Conservation (phyloP, 2,888 invertebrate genomes). For the Platerodrilus igneus region DNA sequence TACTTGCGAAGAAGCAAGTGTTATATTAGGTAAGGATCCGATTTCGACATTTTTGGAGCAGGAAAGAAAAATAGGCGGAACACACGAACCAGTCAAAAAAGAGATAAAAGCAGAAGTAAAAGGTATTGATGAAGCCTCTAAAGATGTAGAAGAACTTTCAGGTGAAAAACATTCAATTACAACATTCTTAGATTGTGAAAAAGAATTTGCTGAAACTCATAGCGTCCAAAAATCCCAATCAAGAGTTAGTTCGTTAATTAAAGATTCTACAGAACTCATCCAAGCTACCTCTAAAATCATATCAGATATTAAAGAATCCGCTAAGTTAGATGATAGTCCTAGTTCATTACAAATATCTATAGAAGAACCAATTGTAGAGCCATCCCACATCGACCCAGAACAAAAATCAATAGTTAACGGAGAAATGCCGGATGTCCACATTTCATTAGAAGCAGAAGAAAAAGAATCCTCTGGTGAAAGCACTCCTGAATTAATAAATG, state of each 20-base stretch:
- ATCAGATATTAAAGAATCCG: conserved; percentile 38
- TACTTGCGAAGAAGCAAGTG: conserved; percentile 52
- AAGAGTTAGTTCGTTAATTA: conserved; percentile 38
- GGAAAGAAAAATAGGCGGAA: conserved; percentile 4
- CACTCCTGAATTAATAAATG: conserved; percentile 18
- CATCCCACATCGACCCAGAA: background rate
- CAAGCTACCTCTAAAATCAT: conserved; percentile 44
- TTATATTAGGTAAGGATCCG: too few relatives aligned
- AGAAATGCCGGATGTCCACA: conserved; percentile 4
- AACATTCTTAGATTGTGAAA: conserved; percentile 36
- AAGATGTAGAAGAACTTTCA: too few relatives aligned
- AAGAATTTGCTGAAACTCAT: conserved; percentile 26
- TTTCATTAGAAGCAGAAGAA: conserved; percentile 12
- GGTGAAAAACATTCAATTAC: too few relatives aligned
- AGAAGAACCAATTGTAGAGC: conserved; percentile 4
- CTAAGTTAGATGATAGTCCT: conserved; percentile 27
- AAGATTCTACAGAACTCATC: conserved; percentile 42
- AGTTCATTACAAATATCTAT: conserved; percentile 22
- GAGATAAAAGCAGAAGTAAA: conserved; percentile 24
- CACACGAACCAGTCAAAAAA: background rate
- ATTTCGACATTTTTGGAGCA: too few relatives aligned
- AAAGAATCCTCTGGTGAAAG: conserved; percentile 19
- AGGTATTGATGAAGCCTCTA: too few relatives aligned
- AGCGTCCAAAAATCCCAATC: conserved; percentile 23
- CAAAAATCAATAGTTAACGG: background rate